Base-by-base conservation (phyloP, 2,888 invertebrate genomes). In the Parascotia fuliginaria region DNA sequence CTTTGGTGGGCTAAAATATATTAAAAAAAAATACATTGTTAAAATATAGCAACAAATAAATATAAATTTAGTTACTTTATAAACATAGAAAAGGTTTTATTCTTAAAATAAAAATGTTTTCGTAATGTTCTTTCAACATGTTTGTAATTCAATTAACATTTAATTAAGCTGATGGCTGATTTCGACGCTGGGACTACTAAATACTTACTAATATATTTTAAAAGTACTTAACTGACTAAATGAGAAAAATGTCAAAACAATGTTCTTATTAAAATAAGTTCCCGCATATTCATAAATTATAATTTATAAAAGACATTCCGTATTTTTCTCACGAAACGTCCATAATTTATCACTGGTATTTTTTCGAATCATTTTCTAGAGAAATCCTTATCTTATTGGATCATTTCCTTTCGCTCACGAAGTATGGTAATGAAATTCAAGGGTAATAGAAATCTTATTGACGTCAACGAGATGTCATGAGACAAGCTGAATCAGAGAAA, bases 381-480 rank as follows among this genome's bases (percentile, higher is more conserved):
- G 39, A 53, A 55, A 40, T 54, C 50, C 43, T 39, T 40, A 42
- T 53, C 50, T 58, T 42, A 58, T 56, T 55, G 56, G 19, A 52
- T 60, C 37, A 65, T 67, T 69, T 69, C 62, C 62, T 52, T 37
- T 55, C 37, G 38, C 46, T 55, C 40, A 51, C 38, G 38, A 42
- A 53, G 34, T 46, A 65, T 47, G 39, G 45, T 67, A 67, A 66
- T 62, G 52, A 67, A 72, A 74, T 65, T 65, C 47, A 24, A 50
- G 54, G 57, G 47, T 66, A 70, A 69, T 63, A 60, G 55, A 53
- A 66, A 70, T 63, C 52, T 65, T 63, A 70, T 64, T 70, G 66
- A 60, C 60, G 55, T 48, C 46, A 60, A 63, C 52, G 51, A 58
- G 56, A 66, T 44, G 61, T 63, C 62, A 66, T 57, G 60, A 70